phyloP scores from a whole-genome alignment of 2,113 vertebrate species.

The Ranitomeya imitator region DNA sequence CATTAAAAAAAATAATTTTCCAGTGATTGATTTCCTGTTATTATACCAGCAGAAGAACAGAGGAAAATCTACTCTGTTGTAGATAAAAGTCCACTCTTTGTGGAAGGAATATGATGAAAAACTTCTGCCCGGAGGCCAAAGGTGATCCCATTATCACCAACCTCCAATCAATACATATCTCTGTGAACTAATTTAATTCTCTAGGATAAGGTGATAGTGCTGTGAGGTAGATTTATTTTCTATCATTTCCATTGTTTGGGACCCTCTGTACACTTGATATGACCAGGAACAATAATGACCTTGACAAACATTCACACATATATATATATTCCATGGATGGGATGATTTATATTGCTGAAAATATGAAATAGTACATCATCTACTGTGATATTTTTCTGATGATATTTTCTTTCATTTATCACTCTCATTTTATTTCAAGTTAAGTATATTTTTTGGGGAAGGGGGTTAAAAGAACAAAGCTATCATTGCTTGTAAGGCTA shows the following conservation, averaged over 20 bases:
- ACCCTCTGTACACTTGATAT: neutral
- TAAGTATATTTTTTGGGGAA: too few species aligned
- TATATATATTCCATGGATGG: neutral
- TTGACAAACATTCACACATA: neutral
- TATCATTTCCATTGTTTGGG: neutral
- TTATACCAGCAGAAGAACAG: neutral
- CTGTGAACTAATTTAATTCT: conserved; percentile 24
- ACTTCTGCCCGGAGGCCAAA: conserved; percentile 13
- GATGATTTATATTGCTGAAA: neutral
- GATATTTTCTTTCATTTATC: too few species aligned
- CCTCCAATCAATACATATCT: conserved; percentile 2
- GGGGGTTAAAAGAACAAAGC: too few species aligned
- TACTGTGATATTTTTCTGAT: too few species aligned
- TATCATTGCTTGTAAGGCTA: too few species aligned
- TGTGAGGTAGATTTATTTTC: neutral
- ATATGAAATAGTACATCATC: neutral
- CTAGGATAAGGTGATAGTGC: neutral
- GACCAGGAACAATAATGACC: neutral
- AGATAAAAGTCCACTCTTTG: neutral
- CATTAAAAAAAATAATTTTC: neutral
- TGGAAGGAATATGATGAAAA: conserved; percentile 5
- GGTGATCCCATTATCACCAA: conserved; percentile 41
- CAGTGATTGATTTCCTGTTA: neutral
- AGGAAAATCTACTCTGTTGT: neutral
- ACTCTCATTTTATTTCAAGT: too few species aligned